These are phyloP conservation scores for Dendrolimus kikuchii DNA, from an alignment of 1,140 invertebrate genomes.

Conservation along the genomic window DNA sequence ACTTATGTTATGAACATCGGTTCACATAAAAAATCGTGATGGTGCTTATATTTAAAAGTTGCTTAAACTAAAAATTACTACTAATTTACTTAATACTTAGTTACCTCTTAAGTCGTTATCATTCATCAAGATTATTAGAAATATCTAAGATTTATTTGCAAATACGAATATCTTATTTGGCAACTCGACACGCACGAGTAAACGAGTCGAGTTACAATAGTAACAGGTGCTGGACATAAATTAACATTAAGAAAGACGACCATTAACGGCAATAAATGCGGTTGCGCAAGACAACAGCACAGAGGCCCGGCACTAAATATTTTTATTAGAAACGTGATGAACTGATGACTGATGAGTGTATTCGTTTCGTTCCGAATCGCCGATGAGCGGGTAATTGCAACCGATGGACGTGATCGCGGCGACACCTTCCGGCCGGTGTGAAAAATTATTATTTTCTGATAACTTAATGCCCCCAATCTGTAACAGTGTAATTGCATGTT, in stretches of 20 bases:
- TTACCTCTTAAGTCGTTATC: too few relatives aligned
- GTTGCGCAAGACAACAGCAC: conserved; percentile 48
- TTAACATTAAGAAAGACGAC: conserved; percentile 42
- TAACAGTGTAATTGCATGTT: conserved; percentile 65
- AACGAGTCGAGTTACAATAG: conserved; percentile 29
- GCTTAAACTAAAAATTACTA: too few relatives aligned
- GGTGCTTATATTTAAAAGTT: too few relatives aligned
- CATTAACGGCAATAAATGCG: conserved; percentile 62
- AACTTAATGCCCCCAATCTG: conserved; percentile 57
- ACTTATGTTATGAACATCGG: too few relatives aligned
- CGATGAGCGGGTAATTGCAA: conserved; percentile 38
- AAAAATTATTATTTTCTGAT: conserved; percentile 67
- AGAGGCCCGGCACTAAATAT: conserved; percentile 44
- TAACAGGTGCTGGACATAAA: conserved; percentile 30
- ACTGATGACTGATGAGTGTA: conserved; percentile 23
- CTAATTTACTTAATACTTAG: too few relatives aligned
- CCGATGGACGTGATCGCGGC: conserved; percentile 48
- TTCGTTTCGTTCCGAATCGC: conserved; percentile 37
- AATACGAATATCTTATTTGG: too few relatives aligned
- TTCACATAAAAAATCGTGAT: too few relatives aligned
- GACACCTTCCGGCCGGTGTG: conserved; percentile 66
- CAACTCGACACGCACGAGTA: neutral
- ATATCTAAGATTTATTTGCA: too few relatives aligned
- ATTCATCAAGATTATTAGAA: too few relatives aligned
- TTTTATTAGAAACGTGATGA: conserved; percentile 66